These are phyloP conservation scores for Littorina saxatilis DNA, from an alignment of 1,140 invertebrate genomes.

Conservation along the genomic window DNA sequence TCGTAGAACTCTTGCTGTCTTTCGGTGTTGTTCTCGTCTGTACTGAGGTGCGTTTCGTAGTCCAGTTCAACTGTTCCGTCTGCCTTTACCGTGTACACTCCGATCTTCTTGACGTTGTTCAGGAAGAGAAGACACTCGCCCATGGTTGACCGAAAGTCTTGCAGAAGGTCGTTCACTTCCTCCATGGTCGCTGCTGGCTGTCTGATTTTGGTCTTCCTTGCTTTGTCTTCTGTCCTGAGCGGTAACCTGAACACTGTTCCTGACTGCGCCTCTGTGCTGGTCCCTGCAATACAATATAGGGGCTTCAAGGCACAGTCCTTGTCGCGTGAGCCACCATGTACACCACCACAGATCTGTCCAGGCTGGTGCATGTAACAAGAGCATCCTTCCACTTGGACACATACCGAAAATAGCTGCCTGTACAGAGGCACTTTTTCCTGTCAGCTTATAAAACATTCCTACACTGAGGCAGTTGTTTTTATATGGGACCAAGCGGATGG, in stretches of 20 bases:
- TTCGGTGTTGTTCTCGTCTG: not conserved
- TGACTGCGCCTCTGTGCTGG: not conserved
- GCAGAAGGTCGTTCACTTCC: not conserved
- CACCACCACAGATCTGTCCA: too few species aligned
- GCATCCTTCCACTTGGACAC: too few species aligned
- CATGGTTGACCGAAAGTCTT: not conserved
- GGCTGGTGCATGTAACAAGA: too few species aligned
- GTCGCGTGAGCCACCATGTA: too few species aligned
- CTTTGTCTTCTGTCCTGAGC: constrained; percentile 12
- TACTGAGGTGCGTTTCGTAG: not conserved
- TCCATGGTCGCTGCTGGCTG: not conserved
- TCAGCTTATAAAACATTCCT: too few species aligned
- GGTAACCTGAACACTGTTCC: constrained; percentile 11
- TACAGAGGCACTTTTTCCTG: too few species aligned
- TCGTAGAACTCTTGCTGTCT: not conserved
- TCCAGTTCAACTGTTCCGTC: constrained; percentile 1
- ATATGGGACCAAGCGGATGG: too few species aligned
- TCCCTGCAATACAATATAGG: too few species aligned
- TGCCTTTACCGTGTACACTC: not conserved
- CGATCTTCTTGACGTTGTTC: constrained; percentile 20
- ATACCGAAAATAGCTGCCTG: too few species aligned
- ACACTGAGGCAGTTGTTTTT: too few species aligned
- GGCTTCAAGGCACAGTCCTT: too few species aligned
- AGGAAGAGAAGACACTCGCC: constrained; percentile 19
- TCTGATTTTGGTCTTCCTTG: not conserved